phyloP scores from a whole-genome alignment of 2,797 vertebrate genomes.

The Gastrophryne carolinensis region DNA sequence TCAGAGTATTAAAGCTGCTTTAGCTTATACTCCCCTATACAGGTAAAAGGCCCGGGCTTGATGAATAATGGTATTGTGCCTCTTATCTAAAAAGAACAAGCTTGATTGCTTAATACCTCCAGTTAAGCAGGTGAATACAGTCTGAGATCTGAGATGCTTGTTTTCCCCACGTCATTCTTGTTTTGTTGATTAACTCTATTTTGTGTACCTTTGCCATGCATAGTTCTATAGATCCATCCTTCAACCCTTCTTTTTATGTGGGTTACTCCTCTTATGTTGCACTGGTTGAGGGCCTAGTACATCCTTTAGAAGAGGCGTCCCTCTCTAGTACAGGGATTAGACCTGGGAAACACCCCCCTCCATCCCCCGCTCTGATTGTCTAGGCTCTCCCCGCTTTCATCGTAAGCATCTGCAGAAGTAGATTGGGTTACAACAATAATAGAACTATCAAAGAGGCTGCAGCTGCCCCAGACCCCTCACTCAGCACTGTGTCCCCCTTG shows the following conservation, averaged over 20 bases:
- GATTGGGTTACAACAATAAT: slow-evolving; percentile 51
- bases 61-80: too few relatives aligned
- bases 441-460: slow-evolving; percentile 39
- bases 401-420: slow-evolving; percentile 46
- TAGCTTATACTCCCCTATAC: too few relatives aligned
- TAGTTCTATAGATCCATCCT: too few relatives aligned
- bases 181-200: too few relatives aligned
- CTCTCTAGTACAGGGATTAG: slow-evolving; percentile 22
- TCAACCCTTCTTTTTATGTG: neutral
- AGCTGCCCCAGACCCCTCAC: slow-evolving; percentile 44
- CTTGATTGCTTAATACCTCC: too few relatives aligned
- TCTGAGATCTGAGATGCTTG: too few relatives aligned
- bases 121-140: too few relatives aligned
- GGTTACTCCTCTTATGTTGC: neutral
- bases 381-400: slow-evolving; percentile 60
- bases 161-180: too few relatives aligned
- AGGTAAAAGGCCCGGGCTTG: too few relatives aligned
- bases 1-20: too few relatives aligned
- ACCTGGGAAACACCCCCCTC: slow-evolving; percentile 38
- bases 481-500: slow-evolving; percentile 63
- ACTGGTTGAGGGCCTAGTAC: neutral
- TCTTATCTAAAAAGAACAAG: too few relatives aligned
- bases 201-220: too few relatives aligned
- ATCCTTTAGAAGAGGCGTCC: neutral
- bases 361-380: slow-evolving; percentile 65